phyloP scores from a whole-genome alignment of 2,888 invertebrate genomes.

The Noctua comes region DNA sequence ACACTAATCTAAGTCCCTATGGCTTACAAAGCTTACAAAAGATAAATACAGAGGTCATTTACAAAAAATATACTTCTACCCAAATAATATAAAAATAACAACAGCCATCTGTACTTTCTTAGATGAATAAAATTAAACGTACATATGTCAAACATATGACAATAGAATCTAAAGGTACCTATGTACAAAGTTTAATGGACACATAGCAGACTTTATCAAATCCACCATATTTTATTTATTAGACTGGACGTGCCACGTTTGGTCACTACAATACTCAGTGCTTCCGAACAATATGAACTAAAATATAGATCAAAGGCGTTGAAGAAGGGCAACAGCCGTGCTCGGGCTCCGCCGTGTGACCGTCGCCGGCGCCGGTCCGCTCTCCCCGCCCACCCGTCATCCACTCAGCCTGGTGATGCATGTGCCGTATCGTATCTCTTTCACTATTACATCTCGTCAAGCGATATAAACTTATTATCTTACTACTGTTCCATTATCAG shows the following conservation, averaged over 20 bases:
- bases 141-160: constrained; percentile 90
- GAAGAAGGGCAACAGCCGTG: constrained; percentile 72
- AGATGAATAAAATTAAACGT: constrained; percentile 90
- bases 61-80: constrained; percentile 90
- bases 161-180: constrained; percentile 89
- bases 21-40: constrained; percentile 89
- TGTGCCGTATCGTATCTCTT: constrained; percentile 77
- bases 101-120: constrained; percentile 91
- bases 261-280: constrained; percentile 84
- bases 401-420: constrained; percentile 63
- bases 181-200: constrained; percentile 87
- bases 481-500: constrained; percentile 87
- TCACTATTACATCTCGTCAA: constrained; percentile 75
- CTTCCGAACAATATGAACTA: constrained; percentile 71
- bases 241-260: constrained; percentile 86
- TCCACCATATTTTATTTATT: constrained; percentile 76
- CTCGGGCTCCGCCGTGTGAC: constrained; percentile 21
- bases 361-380: constrained; percentile 38
- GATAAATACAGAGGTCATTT: constrained; percentile 90
- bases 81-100: constrained; percentile 91
- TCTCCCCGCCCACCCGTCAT: constrained; percentile 56
- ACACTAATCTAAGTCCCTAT: constrained; percentile 88
- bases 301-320: constrained; percentile 76
- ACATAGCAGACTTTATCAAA: constrained; percentile 76
- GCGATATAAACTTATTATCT: constrained; percentile 88